A percentile compares a stretch with the other conserved stretches of the same genome.
Evolutionary conservation across 1,140 invertebrate species (phyloP).

Genomic region (Rhyzopertha dominica): DNA sequence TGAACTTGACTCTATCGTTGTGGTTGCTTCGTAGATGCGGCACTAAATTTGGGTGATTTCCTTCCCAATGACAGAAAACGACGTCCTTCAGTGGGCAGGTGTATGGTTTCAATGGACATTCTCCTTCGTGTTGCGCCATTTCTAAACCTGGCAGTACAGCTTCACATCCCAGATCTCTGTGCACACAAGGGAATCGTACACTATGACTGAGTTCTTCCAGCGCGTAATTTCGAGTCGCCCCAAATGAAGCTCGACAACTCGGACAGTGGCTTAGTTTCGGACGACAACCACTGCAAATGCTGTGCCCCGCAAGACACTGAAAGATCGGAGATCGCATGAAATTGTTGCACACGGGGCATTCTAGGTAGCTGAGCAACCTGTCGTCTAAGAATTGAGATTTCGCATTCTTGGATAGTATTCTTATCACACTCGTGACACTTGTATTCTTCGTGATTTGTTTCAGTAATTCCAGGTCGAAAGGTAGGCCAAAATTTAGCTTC

Average conservation of each 20-base stretch:
- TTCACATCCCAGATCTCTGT: conserved; percentile 9
- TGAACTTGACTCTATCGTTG: conserved; percentile 4
- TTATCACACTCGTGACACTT: conserved; percentile 36
- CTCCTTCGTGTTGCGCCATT: conserved; percentile 13
- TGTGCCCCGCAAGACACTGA: conserved; percentile 34
- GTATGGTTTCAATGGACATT: conserved; percentile 13
- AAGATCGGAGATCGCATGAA: conserved; percentile 32
- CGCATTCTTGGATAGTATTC: conserved; percentile 50
- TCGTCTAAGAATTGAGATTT: conserved; percentile 49
- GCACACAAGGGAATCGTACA: conserved; percentile 28
- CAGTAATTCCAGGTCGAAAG: conserved; percentile 40
- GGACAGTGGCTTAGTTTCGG: conserved; percentile 20
- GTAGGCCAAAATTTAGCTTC: conserved; percentile 58
- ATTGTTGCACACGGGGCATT: conserved; percentile 33
- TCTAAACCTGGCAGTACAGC: not conserved
- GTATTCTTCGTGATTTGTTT: conserved; percentile 3
- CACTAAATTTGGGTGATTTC: not conserved
- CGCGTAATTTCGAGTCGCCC: conserved; percentile 25
- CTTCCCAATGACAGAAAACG: conserved; percentile 10
- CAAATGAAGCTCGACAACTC: conserved; percentile 16
- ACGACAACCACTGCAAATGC: conserved; percentile 27
- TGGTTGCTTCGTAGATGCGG: conserved; percentile 2
- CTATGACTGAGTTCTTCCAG: conserved; percentile 21
- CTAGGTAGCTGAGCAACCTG: conserved; percentile 23
- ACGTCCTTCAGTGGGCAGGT: conserved; percentile 12